Evolutionary conservation across 2,797 vertebrate species (phyloP).

Genomic region (Crenuchus spilurus): DNA sequence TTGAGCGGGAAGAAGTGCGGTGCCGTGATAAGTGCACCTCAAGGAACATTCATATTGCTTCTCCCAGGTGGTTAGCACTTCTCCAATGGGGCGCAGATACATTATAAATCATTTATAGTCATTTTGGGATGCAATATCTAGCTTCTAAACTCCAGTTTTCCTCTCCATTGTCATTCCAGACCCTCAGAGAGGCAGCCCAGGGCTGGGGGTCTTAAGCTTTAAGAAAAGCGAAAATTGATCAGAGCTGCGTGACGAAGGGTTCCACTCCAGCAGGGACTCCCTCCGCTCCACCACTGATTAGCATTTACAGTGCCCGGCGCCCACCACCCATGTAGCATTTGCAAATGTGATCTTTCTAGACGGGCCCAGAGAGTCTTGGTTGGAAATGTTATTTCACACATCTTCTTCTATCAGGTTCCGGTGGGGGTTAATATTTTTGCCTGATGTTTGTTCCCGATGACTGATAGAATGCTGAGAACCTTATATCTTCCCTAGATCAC

Average conservation of each 20-base stretch:
- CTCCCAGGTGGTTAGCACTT: constrained; percentile 70
- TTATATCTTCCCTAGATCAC: not conserved
- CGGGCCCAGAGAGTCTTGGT: constrained; percentile 53
- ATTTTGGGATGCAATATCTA: constrained; percentile 79
- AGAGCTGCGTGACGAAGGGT: constrained; percentile 57
- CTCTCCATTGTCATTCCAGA: constrained; percentile 69
- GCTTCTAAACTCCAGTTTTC: constrained; percentile 72
- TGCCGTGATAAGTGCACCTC: constrained; percentile 67
- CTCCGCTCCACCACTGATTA: constrained; percentile 66
- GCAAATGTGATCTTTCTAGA: constrained; percentile 61
- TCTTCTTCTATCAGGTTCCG: constrained; percentile 50
- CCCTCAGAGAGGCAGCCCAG: constrained; percentile 35
- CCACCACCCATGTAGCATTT: constrained; percentile 52
- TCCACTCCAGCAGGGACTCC: constrained; percentile 45
- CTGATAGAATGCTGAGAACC: not conserved
- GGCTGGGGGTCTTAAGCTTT: constrained; percentile 68
- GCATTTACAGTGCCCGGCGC: constrained; percentile 70
- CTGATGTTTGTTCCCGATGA: not conserved
- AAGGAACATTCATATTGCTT: constrained; percentile 72
- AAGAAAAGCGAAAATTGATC: constrained; percentile 84
- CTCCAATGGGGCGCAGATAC: constrained; percentile 66
- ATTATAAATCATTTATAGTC: constrained; percentile 83
- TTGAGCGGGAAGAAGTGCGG: constrained; percentile 49
- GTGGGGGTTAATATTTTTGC: constrained; percentile 8
- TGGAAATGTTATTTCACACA: constrained; percentile 59